These are phyloP conservation scores for Poecilobothrus nobilitatus DNA, from an alignment of 2,888 invertebrate genomes.

Conservation along the genomic window DNA sequence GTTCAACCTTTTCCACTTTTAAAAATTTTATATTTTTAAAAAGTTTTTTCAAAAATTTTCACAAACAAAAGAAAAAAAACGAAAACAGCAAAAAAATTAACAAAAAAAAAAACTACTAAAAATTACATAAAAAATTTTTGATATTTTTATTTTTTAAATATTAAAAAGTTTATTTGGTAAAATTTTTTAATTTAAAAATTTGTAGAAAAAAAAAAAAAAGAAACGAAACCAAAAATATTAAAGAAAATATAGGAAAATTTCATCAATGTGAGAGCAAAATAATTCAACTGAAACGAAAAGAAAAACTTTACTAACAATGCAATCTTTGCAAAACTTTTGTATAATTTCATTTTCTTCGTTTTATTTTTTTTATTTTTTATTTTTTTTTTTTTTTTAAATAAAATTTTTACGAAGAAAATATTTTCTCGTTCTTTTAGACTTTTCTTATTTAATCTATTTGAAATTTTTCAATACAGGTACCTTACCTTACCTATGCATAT, in stretches of 20 bases:
- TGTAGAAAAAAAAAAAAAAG: not conserved
- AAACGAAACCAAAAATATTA: not conserved
- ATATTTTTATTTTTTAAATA: not conserved
- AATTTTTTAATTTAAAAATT: not conserved
- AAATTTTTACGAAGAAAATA: too few relatives aligned
- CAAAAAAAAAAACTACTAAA: too few relatives aligned
- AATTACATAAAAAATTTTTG: too few relatives aligned
- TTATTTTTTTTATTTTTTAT: too few relatives aligned
- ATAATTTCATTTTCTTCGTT: not conserved
- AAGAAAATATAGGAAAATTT: not conserved
- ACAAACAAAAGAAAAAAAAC: not conserved
- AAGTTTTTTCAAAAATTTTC: not conserved
- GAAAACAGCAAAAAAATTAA: not conserved
- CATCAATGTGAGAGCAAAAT: not conserved
- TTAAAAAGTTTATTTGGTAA: not conserved
- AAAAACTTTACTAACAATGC: conserved; percentile 6
- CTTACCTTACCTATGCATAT: too few relatives aligned
- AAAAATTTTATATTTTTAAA: not conserved
- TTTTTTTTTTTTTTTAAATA: too few relatives aligned
- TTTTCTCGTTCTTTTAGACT: too few relatives aligned
- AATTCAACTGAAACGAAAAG: not conserved
- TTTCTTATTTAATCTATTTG: too few relatives aligned
- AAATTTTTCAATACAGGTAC: too few relatives aligned
- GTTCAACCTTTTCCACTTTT: too few relatives aligned
- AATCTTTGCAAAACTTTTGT: not conserved